Percentiles rank a stretch among this genome's conserved stretches.
Conservation (phyloP, 2,797 vertebrate genomes). For the Catharus ustulatus region DNA sequence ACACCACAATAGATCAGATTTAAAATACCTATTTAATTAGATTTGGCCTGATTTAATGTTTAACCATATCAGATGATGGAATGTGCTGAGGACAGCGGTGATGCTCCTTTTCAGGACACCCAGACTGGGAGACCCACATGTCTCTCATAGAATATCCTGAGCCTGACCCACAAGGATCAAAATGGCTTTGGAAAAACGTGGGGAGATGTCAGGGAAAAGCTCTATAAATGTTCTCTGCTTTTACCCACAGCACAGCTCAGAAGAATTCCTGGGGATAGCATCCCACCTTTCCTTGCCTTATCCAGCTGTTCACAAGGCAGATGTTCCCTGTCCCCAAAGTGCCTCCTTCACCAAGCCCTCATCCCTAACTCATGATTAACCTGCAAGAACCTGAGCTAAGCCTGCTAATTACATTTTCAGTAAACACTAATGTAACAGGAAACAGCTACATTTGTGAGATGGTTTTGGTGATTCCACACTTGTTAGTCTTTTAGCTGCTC, state of each 20-base stretch:
- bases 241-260: not conserved
- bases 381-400: not conserved
- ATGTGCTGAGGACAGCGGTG: not conserved
- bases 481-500: not conserved
- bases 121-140: not conserved
- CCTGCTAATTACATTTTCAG: not conserved
- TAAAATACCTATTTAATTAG: conserved; percentile 41
- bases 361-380: not conserved
- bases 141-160: not conserved
- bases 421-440: too few relatives aligned
- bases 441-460: not conserved
- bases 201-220: not conserved
- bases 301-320: not conserved
- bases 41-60: conserved; percentile 1
- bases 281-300: not conserved
- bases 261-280: not conserved
- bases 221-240: not conserved
- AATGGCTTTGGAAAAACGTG: not conserved
- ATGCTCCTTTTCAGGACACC: not conserved
- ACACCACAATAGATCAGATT: not conserved
- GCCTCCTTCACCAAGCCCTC: not conserved
- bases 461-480: not conserved
- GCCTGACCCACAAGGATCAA: not conserved
- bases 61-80: not conserved
- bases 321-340: not conserved